Evolutionary conservation across 92 coral and sea anemone genomes (phyloP).

Genomic region (Ricordea florida): DNA sequence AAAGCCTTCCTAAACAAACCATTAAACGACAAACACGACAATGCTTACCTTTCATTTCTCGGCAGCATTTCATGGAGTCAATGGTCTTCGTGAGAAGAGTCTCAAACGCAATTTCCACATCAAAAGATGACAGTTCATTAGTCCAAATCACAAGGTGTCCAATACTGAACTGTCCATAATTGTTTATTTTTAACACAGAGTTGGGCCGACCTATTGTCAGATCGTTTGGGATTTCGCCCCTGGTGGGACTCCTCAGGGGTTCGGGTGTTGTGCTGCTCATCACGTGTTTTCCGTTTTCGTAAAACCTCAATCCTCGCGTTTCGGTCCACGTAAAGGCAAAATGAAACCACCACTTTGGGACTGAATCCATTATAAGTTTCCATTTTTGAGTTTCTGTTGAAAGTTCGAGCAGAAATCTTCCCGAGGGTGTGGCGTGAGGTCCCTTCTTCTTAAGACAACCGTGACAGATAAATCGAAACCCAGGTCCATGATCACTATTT

Average conservation of each 20-base stretch:
- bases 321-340: slow-evolving; percentile 79
- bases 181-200: slow-evolving; percentile 11
- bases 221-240: neutral
- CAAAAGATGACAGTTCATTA: slow-evolving; percentile 51
- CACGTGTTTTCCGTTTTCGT: slow-evolving; percentile 77
- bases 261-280: slow-evolving; percentile 27
- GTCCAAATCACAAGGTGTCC: slow-evolving; percentile 90
- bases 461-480: slow-evolving; percentile 75
- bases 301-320: slow-evolving; percentile 76
- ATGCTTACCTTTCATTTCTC: slow-evolving; percentile 58
- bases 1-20: neutral
- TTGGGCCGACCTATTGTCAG: slow-evolving; percentile 76
- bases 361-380: slow-evolving; percentile 59
- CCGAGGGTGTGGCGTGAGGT: neutral
- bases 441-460: slow-evolving; percentile 27
- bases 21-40: neutral
- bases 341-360: slow-evolving; percentile 86
- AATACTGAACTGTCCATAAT: slow-evolving; percentile 74
- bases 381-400: slow-evolving; percentile 77
- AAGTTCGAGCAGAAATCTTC: slow-evolving; percentile 63
- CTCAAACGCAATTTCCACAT: slow-evolving; percentile 71
- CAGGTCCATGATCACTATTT: slow-evolving; percentile 70
- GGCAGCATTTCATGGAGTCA: slow-evolving; percentile 75
- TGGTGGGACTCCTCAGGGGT: too few species aligned
- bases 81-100: slow-evolving; percentile 58